Evolutionary conservation across 2,797 vertebrate genomes (phyloP).

Genomic region (Sebastes iracundus): DNA sequence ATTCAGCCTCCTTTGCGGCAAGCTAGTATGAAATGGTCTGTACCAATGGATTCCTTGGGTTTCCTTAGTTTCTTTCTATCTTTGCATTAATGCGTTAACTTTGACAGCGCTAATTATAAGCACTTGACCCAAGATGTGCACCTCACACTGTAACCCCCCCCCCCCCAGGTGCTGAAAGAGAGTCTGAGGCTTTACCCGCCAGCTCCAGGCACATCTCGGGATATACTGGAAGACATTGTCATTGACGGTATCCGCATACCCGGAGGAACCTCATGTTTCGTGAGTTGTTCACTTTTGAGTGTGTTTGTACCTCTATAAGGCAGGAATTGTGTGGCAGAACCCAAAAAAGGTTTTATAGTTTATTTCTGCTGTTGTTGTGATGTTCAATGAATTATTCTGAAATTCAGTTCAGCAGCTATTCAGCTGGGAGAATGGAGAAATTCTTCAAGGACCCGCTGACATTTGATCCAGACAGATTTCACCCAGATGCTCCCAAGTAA

Average conservation of each 20-base stretch:
- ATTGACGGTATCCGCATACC: conserved; percentile 85
- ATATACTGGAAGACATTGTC: conserved; percentile 78
- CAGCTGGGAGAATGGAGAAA: conserved; percentile 83
- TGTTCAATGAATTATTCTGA: neutral
- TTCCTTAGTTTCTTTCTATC: too few species aligned
- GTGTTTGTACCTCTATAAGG: neutral
- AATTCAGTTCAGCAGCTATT: conserved; percentile 84
- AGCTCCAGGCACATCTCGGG: conserved; percentile 83
- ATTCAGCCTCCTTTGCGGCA: too few species aligned
- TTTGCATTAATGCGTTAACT: too few species aligned
- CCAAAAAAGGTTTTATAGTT: neutral
- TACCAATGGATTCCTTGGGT: too few species aligned
- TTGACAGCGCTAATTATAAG: neutral
- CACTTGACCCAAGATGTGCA: neutral
- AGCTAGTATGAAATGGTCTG: too few species aligned
- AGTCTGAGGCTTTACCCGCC: conserved; percentile 89
- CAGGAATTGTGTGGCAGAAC: neutral
- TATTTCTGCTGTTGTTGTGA: neutral
- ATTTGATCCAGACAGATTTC: conserved; percentile 92
- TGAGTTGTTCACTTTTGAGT: conserved; percentile 68
- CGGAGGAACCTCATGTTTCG: conserved; percentile 62
- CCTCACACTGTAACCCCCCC: neutral
- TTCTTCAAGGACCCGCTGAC: conserved; percentile 89
- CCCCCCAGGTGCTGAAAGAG: conserved; percentile 90
- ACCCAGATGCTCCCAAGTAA: conserved; percentile 91